Evolutionary conservation across 2,888 invertebrate species (phyloP).

Genomic region (Tenodera sinensis): DNA sequence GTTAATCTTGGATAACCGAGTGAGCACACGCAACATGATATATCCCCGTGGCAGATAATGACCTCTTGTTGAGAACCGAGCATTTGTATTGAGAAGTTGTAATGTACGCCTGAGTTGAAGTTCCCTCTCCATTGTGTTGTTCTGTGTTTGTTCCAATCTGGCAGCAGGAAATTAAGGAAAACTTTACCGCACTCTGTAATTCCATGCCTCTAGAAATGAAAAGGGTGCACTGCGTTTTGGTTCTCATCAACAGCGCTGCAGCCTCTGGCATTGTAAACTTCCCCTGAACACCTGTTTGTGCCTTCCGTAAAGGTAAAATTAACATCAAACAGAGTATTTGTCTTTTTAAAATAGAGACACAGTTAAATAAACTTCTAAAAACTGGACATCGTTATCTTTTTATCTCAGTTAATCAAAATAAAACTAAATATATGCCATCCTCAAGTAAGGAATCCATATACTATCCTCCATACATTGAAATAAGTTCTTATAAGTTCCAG

Average conservation of each 20-base stretch:
- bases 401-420: too few relatives aligned
- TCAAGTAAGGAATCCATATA: too few relatives aligned
- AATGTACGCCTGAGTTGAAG: not conserved
- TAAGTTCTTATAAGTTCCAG: too few relatives aligned
- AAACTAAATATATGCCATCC: too few relatives aligned
- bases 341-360: too few relatives aligned
- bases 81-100: not conserved
- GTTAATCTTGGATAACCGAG: constrained; percentile 3
- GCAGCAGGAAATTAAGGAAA: not conserved
- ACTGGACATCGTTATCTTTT: too few relatives aligned
- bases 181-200: not conserved
- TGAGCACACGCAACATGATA: not conserved
- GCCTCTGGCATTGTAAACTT: not conserved
- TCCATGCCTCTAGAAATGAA: not conserved
- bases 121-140: not conserved
- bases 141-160: not conserved
- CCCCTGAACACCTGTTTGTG: too few relatives aligned
- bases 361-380: too few relatives aligned
- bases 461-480: too few relatives aligned
- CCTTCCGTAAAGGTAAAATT: too few relatives aligned
- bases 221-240: not conserved
- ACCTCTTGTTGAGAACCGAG: not conserved
- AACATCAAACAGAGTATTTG: too few relatives aligned
- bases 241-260: not conserved
- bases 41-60: not conserved